phyloP scores from a whole-genome alignment of 1,140 invertebrate genomes.

The Harpegnathos saltator region DNA sequence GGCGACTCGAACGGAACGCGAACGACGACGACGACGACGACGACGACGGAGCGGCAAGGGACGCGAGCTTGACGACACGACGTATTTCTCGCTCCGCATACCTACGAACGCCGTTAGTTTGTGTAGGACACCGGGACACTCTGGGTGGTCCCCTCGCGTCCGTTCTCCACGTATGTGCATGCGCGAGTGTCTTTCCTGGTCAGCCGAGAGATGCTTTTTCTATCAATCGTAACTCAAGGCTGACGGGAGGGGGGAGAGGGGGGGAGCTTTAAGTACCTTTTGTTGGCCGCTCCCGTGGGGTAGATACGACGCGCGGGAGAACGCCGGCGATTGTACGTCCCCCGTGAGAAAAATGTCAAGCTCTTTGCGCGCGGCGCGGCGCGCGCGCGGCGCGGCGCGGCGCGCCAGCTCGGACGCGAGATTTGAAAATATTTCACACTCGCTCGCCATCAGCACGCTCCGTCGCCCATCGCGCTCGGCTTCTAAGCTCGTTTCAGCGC shows the following conservation, averaged over 20 bases:
- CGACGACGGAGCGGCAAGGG: neutral
- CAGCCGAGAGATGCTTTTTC: constrained; percentile 36
- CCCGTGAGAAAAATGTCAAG: constrained; percentile 7
- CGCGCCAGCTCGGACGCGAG: too few relatives aligned
- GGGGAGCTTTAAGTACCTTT: constrained; percentile 16
- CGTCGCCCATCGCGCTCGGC: too few relatives aligned
- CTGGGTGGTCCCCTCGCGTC: constrained; percentile 68
- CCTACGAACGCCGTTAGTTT: constrained; percentile 60
- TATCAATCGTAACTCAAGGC: constrained; percentile 52
- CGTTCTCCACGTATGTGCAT: constrained; percentile 2
- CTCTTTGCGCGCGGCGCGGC: too few relatives aligned
- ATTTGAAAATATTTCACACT: too few relatives aligned
- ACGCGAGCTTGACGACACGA: constrained; percentile 18
- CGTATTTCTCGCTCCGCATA: constrained; percentile 56
- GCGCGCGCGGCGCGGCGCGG: too few relatives aligned
- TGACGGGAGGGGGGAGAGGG: too few relatives aligned
- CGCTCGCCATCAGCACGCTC: too few relatives aligned
- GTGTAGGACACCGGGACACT: constrained; percentile 58
- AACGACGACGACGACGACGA: constrained; percentile 41
- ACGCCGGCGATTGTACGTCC: neutral
- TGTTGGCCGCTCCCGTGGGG: neutral
- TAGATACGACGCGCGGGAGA: neutral
- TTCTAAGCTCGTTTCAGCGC: too few relatives aligned
- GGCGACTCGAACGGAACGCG: constrained; percentile 74
- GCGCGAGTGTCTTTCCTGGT: constrained; percentile 42